Evolutionary conservation across 1,140 invertebrate species (phyloP).

Genomic region (Sarcophaga bullata): DNA sequence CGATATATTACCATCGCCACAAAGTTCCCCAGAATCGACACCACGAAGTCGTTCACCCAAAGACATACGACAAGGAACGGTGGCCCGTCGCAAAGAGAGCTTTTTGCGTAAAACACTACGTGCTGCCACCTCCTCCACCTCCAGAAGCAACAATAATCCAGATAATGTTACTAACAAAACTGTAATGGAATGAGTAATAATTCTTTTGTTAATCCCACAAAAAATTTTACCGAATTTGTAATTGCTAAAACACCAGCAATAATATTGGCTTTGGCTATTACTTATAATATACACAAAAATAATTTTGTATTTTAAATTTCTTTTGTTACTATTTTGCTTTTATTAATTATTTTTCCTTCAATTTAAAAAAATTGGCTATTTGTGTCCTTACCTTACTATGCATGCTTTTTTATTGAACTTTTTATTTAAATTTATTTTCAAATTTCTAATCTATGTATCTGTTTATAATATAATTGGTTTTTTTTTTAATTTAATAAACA

Average conservation of each 20-base stretch:
- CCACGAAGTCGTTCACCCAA: conserved; percentile 18
- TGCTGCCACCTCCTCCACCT: conserved; percentile 51
- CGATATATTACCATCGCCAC: conserved; percentile 35
- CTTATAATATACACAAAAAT: too few relatives aligned
- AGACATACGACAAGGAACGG: conserved; percentile 27
- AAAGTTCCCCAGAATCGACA: conserved; percentile 28
- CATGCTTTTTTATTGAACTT: too few relatives aligned
- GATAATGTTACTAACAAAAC: conserved; percentile 56
- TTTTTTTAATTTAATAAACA: too few relatives aligned
- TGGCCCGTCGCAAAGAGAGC: conserved; percentile 59
- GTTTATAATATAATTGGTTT: too few relatives aligned
- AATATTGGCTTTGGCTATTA: not conserved
- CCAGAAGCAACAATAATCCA: conserved; percentile 45
- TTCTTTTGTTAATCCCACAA: not conserved
- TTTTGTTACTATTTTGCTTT: too few relatives aligned
- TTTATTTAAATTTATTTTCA: too few relatives aligned
- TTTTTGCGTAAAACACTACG: conserved; percentile 63
- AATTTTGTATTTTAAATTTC: too few relatives aligned
- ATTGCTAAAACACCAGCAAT: not conserved
- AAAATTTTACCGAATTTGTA: not conserved
- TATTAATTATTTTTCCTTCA: too few relatives aligned
- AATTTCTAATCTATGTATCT: too few relatives aligned
- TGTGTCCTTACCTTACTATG: too few relatives aligned
- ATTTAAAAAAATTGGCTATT: too few relatives aligned
- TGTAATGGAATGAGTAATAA: conserved; percentile 32